Evolutionary conservation across 2,888 invertebrate species (phyloP).

Genomic region (Heliconius hortense): DNA sequence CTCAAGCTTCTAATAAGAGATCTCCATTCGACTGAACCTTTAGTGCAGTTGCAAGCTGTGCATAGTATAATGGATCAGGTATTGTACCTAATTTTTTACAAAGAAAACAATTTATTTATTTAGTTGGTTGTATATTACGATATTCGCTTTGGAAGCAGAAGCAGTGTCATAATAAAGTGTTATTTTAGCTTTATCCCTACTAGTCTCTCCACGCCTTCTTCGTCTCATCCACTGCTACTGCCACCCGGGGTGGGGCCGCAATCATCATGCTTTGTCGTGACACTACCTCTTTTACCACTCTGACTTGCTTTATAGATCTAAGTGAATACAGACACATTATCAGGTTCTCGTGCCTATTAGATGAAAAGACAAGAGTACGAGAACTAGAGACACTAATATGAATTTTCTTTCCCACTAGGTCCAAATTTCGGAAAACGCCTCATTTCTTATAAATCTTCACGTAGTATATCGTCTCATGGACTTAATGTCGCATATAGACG

Average conservation of each 20-base stretch:
- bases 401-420: constrained; percentile 53
- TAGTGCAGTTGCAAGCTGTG: constrained; percentile 66
- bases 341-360: background rate
- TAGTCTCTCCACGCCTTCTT: too few relatives aligned
- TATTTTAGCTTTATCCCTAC: too few relatives aligned
- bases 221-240: too few relatives aligned
- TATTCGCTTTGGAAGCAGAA: background rate
- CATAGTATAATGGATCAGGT: constrained; percentile 71
- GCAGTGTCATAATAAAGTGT: too few relatives aligned
- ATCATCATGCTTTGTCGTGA: too few relatives aligned
- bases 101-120: background rate
- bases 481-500: constrained; percentile 59
- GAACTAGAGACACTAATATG: background rate
- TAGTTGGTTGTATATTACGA: background rate
- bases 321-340: background rate
- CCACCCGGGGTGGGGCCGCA: too few relatives aligned
- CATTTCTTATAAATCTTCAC: constrained; percentile 62
- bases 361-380: too few relatives aligned
- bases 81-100: background rate
- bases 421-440: constrained; percentile 67
- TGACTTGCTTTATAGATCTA: too few relatives aligned
- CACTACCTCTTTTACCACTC: too few relatives aligned
- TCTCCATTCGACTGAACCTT: constrained; percentile 58
- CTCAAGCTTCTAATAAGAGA: constrained; percentile 63
- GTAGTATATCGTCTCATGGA: constrained; percentile 67